Conservation (phyloP, 2,797 vertebrate genomes). For the Pelodytes ibericus region DNA sequence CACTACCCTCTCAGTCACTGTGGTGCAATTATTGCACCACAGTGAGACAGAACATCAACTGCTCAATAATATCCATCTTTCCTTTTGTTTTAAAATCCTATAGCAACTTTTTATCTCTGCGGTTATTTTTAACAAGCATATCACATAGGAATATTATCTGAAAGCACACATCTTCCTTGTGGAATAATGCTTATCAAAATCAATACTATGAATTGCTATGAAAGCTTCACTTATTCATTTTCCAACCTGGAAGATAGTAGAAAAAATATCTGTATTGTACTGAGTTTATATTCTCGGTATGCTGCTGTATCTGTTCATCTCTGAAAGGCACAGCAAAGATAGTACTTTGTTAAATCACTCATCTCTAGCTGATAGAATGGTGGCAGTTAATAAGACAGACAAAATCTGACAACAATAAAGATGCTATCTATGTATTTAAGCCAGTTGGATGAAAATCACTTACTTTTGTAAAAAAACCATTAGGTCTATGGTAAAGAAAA, state of each 20-base stretch:
- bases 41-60: too few species aligned
- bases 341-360: neutral
- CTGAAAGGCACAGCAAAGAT: neutral
- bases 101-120: neutral
- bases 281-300: neutral
- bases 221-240: slow-evolving; percentile 4
- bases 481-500: too few species aligned
- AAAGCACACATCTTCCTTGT: slow-evolving; percentile 20
- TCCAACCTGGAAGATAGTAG: neutral
- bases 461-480: too few species aligned
- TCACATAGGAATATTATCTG: slow-evolving; percentile 9
- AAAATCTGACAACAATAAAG: neutral
- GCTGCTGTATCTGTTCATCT: neutral
- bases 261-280: neutral
- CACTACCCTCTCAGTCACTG: too few species aligned
- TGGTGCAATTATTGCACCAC: too few species aligned
- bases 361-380: neutral
- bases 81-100: neutral
- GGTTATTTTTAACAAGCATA: neutral
- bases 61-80: neutral
- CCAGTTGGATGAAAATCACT: too few species aligned
- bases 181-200: slow-evolving; percentile 19
- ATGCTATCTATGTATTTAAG: neutral
- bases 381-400: neutral
- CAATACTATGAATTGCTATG: neutral